phyloP scores from a whole-genome alignment of 1,140 invertebrate species.

The Marisa cornuarietis region DNA sequence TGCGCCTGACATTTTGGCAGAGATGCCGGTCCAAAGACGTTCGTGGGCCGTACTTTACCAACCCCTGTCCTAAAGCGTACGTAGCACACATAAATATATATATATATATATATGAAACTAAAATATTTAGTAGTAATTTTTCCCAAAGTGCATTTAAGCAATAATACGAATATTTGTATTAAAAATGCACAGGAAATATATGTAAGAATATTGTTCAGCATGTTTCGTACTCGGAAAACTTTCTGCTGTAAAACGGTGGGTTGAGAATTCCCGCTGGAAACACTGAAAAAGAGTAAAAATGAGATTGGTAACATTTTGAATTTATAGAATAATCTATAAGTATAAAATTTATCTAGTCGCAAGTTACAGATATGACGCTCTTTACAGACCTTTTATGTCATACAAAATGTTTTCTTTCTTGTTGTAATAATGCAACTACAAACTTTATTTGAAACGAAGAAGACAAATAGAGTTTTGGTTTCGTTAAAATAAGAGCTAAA shows the following conservation, averaged over 20 bases:
- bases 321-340: neutral
- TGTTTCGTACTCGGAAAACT: conserved; percentile 68
- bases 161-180: too few relatives aligned
- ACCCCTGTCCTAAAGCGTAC: too few relatives aligned
- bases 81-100: too few relatives aligned
- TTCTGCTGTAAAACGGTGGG: conserved; percentile 71
- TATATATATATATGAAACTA: neutral
- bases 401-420: neutral
- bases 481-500: too few relatives aligned
- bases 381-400: too few relatives aligned
- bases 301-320: neutral
- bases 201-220: neutral
- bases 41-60: too few relatives aligned
- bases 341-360: neutral
- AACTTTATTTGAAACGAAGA: conserved; percentile 58
- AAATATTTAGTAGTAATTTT: too few relatives aligned
- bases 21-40: too few relatives aligned
- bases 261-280: conserved; percentile 76
- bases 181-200: neutral
- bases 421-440: neutral
- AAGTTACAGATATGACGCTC: neutral
- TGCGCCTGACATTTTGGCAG: too few relatives aligned
- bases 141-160: too few relatives aligned
- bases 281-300: conserved; percentile 37
- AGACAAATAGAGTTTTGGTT: too few relatives aligned